A percentile compares a stretch with the other conserved stretches of the same genome.
These are phyloP conservation scores for Lepidurus arcticus DNA, from an alignment of 1,140 invertebrate genomes.

Conservation along the genomic window DNA sequence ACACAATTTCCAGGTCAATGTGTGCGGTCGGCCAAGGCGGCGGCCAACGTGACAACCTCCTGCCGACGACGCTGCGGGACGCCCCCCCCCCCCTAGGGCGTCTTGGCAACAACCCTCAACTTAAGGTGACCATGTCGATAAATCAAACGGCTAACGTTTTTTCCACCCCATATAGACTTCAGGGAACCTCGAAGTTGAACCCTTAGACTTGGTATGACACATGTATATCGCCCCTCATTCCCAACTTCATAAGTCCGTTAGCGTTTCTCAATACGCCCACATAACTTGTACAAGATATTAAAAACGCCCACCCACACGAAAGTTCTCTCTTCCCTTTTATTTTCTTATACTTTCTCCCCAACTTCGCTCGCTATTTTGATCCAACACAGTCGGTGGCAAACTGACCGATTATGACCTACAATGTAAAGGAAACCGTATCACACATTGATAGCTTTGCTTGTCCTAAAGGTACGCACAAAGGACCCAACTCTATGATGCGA, in stretches of 20 bases:
- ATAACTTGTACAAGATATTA: not conserved
- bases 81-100: not conserved
- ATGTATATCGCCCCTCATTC: not conserved
- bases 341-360: too few relatives aligned
- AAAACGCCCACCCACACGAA: too few relatives aligned
- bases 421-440: too few relatives aligned
- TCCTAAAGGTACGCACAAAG: too few relatives aligned
- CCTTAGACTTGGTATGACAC: not conserved
- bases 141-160: not conserved
- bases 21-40: slow-evolving; percentile 12
- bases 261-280: not conserved
- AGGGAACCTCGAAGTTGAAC: not conserved
- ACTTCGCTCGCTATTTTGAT: too few relatives aligned
- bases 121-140: slow-evolving; percentile 6
- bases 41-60: slow-evolving; percentile 10
- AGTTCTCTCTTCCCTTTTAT: too few relatives aligned
- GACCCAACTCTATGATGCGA: too few relatives aligned
- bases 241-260: not conserved
- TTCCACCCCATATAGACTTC: not conserved
- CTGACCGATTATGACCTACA: too few relatives aligned
- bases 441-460: too few relatives aligned
- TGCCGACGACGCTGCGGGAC: slow-evolving; percentile 1
- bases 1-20: not conserved
- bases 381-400: too few relatives aligned
- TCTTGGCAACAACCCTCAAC: slow-evolving; percentile 13